These are phyloP conservation scores for Urosaurus nigricauda DNA, from an alignment of 2,797 vertebrate genomes.

Conservation along the genomic window DNA sequence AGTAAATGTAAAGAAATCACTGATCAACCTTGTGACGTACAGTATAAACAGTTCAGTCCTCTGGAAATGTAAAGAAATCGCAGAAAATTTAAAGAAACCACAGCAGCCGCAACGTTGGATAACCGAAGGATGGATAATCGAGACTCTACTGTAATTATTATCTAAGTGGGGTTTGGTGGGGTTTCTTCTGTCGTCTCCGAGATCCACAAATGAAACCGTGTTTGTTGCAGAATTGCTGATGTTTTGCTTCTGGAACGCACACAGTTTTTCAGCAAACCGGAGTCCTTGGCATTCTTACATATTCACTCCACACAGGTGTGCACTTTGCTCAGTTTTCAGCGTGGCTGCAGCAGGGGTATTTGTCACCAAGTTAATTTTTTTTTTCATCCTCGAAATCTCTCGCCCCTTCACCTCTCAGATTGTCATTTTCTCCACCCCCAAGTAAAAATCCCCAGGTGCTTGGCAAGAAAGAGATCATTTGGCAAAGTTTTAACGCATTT, in stretches of 20 bases:
- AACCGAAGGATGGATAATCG: too few species aligned
- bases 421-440: conserved; percentile 17
- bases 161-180: not conserved
- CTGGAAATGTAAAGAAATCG: too few species aligned
- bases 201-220: fast-evolving
- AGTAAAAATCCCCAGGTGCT: not conserved
- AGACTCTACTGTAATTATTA: too few species aligned
- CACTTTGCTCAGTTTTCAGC: conserved; percentile 75
- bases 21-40: too few species aligned
- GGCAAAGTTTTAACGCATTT: conserved; percentile 44
- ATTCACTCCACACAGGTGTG: conserved; percentile 76
- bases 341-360: conserved; percentile 24
- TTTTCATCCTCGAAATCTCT: not conserved
- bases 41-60: too few species aligned
- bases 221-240: fast-evolving
- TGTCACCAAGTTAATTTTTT: conserved; percentile 45
- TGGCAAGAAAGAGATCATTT: conserved; percentile 19
- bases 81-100: too few species aligned
- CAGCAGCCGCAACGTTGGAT: too few species aligned
- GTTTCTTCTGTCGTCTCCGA: too few species aligned
- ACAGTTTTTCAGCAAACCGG: not conserved
- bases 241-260: not conserved
- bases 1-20: too few species aligned
- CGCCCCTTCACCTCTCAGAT: not conserved
- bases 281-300: conserved; percentile 54